Base-by-base conservation (phyloP, 2,888 invertebrate genomes). In the Galerucella calmariensis region DNA sequence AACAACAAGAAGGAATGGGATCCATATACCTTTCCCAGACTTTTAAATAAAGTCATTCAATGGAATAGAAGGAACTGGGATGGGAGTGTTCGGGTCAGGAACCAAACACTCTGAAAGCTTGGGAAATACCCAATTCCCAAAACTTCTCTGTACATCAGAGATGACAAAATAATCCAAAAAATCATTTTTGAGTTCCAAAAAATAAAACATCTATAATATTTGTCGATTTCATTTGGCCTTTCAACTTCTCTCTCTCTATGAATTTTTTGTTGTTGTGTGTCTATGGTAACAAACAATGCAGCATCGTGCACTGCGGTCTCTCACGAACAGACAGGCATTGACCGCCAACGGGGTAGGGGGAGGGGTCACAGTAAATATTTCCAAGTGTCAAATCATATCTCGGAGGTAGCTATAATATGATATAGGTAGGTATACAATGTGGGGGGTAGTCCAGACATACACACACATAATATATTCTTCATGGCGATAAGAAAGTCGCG, bases 301-400 rank as follows among this genome's bases (percentile, higher is more conserved):
- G 74, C 75, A 78, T 84, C 83, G 83, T 83, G 84, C 82, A 80
- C 77, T 78, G 72, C 79, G 74, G 81, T 79, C 80, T 81, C 82
- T 84, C 84, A 83, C 83, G 84, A 83, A 80, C 82, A 81, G 81
- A 83, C 83, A 83, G 83, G 79, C 84, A 83, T 81, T 81, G 84
- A 83, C 83, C 83, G 82, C 78, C 74, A 58, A 63, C 51, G 69
- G 69, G 72, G 72, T 69, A 44, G 72, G 67, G 72, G 73, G 72
- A 67, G 72, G 72, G 72, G 72, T 72, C 69, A 73, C 69, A 66
- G 66, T 48, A 72, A 72, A 72, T 75, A 72, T 72, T 70, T 67
- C 69, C 67, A 69, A 67, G 75, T 72, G 75, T 69, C 69, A 75
- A 69, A 75, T 75, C 72, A 72, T 72, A 56, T 72, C 69, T 72